Conservation (phyloP, 2,797 vertebrate species). For the Urocyon cinereoargenteus region DNA sequence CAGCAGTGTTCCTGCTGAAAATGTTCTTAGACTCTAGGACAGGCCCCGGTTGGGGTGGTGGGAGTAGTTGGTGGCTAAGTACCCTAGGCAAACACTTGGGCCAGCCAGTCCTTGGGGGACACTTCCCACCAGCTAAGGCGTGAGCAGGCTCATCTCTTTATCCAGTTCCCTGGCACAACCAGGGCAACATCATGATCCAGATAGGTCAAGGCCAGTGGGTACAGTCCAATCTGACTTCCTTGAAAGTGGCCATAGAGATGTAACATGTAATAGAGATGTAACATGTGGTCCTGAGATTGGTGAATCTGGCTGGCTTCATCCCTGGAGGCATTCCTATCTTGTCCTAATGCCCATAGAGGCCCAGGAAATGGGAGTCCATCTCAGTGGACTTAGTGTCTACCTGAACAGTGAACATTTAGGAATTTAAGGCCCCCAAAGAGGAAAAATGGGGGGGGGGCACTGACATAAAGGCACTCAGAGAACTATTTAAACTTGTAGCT, state of each 20-base stretch:
- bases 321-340: not conserved
- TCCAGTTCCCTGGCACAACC: not conserved
- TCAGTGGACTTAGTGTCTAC: not conserved
- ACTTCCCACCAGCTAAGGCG: not conserved
- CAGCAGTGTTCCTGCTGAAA: not conserved
- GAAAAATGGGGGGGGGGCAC: not conserved
- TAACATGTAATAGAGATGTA: no score
- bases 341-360: not conserved
- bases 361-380: not conserved
- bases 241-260: not conserved
- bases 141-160: not conserved
- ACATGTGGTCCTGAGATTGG: not conserved
- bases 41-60: not conserved
- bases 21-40: not conserved
- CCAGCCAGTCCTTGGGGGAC: not conserved
- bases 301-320: not conserved
- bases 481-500: constrained; percentile 26
- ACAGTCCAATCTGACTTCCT: not conserved
- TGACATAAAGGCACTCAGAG: constrained; percentile 33
- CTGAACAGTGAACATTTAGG: not conserved
- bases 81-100: constrained; percentile 1
- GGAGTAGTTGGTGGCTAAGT: not conserved
- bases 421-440: not conserved
- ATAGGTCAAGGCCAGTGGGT: not conserved
- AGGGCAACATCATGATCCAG: not conserved